Percentiles rank a stretch among this genome's conserved stretches.
phyloP scores from a whole-genome alignment of 2,797 vertebrate species.

The Platyrinchus mystaceus region DNA sequence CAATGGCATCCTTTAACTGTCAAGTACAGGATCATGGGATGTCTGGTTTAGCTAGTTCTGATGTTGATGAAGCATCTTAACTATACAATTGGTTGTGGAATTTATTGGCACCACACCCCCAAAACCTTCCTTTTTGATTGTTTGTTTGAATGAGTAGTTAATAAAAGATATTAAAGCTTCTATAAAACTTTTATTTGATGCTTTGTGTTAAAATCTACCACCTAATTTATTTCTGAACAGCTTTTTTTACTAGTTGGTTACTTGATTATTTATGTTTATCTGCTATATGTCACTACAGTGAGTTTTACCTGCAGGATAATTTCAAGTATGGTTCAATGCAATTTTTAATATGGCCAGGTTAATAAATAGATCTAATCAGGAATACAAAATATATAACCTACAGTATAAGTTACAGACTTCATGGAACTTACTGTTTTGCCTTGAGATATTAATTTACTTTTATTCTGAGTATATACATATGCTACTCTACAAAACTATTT shows the following conservation, averaged over 20 bases:
- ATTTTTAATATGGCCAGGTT: not conserved
- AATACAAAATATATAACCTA: not conserved
- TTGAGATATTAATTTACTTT: not conserved
- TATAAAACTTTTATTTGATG: not conserved
- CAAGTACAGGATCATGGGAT: not conserved
- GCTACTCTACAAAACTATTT: not conserved
- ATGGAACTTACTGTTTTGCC: not conserved
- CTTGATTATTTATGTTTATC: not conserved
- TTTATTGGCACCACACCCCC: not conserved
- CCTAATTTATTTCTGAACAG: not conserved
- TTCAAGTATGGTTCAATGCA: not conserved
- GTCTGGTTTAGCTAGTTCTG: not conserved
- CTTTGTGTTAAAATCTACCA: not conserved
- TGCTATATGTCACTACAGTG: not conserved
- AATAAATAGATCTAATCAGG: not conserved
- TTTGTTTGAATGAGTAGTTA: not conserved
- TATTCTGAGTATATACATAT: not conserved
- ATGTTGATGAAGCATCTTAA: not conserved
- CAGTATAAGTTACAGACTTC: not conserved
- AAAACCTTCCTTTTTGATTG: not conserved
- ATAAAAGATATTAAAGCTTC: not conserved
- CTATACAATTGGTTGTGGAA: not conserved
- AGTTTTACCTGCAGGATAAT: not conserved
- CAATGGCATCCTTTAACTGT: not conserved
- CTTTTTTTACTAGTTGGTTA: not conserved